These are phyloP conservation scores for Diabrotica virgifera DNA, from an alignment of 1,140 invertebrate genomes.

Conservation along the genomic window DNA sequence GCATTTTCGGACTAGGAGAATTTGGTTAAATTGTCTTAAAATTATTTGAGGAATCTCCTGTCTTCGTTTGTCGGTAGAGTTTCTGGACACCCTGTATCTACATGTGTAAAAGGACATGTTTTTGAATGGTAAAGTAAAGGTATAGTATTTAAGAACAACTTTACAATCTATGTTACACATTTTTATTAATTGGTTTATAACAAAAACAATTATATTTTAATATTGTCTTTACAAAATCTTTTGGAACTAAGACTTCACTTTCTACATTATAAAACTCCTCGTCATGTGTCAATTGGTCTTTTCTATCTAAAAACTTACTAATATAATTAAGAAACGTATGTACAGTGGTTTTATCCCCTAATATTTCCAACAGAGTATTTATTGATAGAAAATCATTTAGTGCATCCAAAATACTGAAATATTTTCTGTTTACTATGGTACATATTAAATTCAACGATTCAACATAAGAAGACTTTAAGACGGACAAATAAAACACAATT, in stretches of 20 bases:
- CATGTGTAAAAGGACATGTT: no score
- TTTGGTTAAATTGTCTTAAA: no score
- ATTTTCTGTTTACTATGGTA: neutral
- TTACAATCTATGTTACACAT: no score
- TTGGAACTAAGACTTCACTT: conserved; percentile 4
- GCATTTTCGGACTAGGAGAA: no score
- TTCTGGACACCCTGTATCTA: no score
- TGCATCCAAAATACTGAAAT: conserved; percentile 10
- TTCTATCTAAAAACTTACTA: conserved; percentile 7
- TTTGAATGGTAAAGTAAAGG: neutral
- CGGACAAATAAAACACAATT: conserved; percentile 18
- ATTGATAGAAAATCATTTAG: conserved; percentile 13
- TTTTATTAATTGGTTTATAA: no score
- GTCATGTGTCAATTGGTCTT: neutral
- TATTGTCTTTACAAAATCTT: neutral
- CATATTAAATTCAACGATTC: conserved; percentile 6
- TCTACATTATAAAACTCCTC: conserved; percentile 10
- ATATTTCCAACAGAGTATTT: neutral
- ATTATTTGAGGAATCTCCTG: no score
- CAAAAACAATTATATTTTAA: neutral
- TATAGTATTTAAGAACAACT: no score
- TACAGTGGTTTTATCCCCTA: neutral
- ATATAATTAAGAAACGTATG: conserved; percentile 1
- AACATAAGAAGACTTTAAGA: conserved; percentile 10
- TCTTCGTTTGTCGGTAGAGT: no score